phyloP scores from a whole-genome alignment of 1,140 invertebrate species.

The Saccostrea glomerata region DNA sequence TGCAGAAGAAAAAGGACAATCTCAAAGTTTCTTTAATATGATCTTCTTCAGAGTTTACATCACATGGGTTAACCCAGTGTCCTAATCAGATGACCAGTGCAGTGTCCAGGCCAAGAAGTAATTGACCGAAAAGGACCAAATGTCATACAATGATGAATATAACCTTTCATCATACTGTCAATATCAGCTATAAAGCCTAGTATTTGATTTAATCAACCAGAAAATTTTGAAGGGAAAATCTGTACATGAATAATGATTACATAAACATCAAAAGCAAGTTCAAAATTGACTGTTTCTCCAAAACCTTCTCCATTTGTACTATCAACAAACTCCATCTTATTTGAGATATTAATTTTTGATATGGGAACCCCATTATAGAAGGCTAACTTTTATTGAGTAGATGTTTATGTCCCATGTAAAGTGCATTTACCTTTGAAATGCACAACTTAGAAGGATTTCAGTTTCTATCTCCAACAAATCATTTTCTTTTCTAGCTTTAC shows the following conservation, averaged over 20 bases:
- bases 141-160: too few species aligned
- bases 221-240: neutral
- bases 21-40: too few species aligned
- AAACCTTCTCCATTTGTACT: neutral
- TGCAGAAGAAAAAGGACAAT: neutral
- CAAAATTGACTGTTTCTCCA: neutral
- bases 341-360: slow-evolving; percentile 13
- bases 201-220: neutral
- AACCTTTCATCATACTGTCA: too few species aligned
- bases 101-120: too few species aligned
- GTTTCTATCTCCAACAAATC: neutral
- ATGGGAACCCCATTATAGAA: neutral
- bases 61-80: too few species aligned
- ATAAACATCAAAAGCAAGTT: neutral
- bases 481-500: neutral
- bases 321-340: slow-evolving; percentile 13
- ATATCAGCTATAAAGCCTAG: too few species aligned
- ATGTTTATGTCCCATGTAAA: neutral
- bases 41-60: too few species aligned
- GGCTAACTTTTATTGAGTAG: neutral
- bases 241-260: neutral
- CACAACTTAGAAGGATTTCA: neutral
- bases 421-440: slow-evolving; percentile 9
- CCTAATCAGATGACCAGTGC: too few species aligned
- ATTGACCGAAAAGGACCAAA: too few species aligned